A percentile compares a stretch with the other conserved stretches of the same genome.
These are phyloP conservation scores for Troides oblongomaculatus DNA, from an alignment of 2,888 invertebrate species.

Conservation along the genomic window DNA sequence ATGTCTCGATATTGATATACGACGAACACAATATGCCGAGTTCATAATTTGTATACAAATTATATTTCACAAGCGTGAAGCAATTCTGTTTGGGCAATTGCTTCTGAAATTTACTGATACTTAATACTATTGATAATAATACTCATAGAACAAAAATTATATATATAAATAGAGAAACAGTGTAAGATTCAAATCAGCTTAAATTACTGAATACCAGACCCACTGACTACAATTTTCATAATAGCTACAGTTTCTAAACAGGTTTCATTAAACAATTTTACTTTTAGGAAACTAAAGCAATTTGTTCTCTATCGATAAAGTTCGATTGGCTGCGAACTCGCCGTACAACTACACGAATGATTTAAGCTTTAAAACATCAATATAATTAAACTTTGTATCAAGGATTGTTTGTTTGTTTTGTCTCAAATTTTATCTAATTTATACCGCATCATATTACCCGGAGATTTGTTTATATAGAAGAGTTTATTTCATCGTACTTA, in stretches of 20 bases:
- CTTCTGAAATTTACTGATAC: not conserved
- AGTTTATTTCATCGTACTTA: not conserved
- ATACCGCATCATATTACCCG: not conserved
- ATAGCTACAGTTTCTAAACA: too few species aligned
- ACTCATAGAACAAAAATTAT: not conserved
- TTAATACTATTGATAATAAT: not conserved
- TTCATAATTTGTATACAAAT: conserved; percentile 17
- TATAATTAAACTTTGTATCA: conserved; percentile 43
- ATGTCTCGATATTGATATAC: conserved; percentile 37
- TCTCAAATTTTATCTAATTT: conserved; percentile 1
- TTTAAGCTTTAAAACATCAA: conserved; percentile 35
- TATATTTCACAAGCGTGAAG: conserved; percentile 15
- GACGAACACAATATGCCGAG: conserved; percentile 34
- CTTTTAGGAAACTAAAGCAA: not conserved
- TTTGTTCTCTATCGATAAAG: conserved; percentile 8
- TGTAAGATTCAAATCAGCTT: not conserved
- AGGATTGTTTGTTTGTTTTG: conserved; percentile 20
- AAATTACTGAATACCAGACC: not conserved
- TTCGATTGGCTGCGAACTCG: conserved; percentile 34
- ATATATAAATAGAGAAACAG: not conserved
- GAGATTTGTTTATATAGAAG: not conserved
- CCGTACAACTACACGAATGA: conserved; percentile 45
- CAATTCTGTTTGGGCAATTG: not conserved
- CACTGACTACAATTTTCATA: too few species aligned
- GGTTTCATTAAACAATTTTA: too few species aligned